A percentile compares a stretch with the other conserved stretches of the same genome.
Evolutionary conservation across 2,888 invertebrate genomes (phyloP).

Genomic region (Synanthedon myopaeformis): DNA sequence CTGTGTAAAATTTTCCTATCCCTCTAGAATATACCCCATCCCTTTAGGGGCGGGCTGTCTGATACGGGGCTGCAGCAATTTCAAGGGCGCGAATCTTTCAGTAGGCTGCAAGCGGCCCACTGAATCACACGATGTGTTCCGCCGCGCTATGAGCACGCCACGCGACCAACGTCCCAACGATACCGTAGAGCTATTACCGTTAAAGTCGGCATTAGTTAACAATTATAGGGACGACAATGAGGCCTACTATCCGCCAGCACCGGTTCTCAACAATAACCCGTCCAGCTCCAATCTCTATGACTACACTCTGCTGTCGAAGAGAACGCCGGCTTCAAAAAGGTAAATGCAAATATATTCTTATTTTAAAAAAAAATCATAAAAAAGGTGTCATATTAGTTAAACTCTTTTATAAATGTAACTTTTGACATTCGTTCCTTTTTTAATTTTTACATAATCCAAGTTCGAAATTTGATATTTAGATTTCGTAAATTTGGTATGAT

Average conservation of each 20-base stretch:
- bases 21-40: not conserved
- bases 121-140: conserved; percentile 35
- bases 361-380: not conserved
- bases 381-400: too few relatives aligned
- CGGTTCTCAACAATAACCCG: conserved; percentile 39
- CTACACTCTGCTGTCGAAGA: conserved; percentile 57
- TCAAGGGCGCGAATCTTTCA: conserved; percentile 38
- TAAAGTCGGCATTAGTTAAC: conserved; percentile 57
- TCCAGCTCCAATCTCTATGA: conserved; percentile 51
- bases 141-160: conserved; percentile 45
- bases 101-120: conserved; percentile 40
- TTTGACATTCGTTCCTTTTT: too few relatives aligned
- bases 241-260: conserved; percentile 47
- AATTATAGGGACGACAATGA: conserved; percentile 47
- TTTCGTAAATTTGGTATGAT: too few relatives aligned
- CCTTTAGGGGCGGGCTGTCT: not conserved
- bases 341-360: conserved; percentile 12
- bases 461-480: too few relatives aligned
- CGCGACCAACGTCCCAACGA: conserved; percentile 44
- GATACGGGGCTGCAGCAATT: conserved; percentile 45
- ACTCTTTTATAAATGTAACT: too few relatives aligned
- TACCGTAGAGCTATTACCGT: conserved; percentile 54
- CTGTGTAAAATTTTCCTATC: too few relatives aligned
- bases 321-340: conserved; percentile 66
- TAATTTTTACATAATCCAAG: too few relatives aligned